Base-by-base conservation (phyloP, 2,113 vertebrate species). In the Myiozetetes cayanensis region DNA sequence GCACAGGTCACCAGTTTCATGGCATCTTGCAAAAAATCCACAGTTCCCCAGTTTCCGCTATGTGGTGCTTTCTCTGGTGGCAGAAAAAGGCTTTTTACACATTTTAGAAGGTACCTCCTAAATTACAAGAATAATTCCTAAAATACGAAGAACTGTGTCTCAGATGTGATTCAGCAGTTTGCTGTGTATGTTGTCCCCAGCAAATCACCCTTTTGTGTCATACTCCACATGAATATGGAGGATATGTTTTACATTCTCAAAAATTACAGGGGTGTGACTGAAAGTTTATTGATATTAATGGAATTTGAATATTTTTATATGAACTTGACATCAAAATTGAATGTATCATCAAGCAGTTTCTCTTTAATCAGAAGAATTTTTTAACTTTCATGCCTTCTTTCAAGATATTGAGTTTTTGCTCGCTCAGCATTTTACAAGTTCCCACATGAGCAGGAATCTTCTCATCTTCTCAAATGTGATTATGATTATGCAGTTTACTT, bases 231-330 rank as follows among this genome's bases (percentile, higher is more conserved):
- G 50, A 71, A 33, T 1, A 2, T 15, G 30, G 43, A 80, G 10
- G 17, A 71, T 23, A 43, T 10, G 14, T 62, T 43, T 27, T 50
- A 17, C 49, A 27, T 5, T 63, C 23, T 52, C n/a, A 66, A 86
- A 61, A 0, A 22, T 20, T 39, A 41, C 3, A 37, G 8, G 3
- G 2, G 0, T 15, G 3, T 58, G 23, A 39, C 12, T 33, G 41
- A 66, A 88, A 68, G 10, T 31, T 80, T 68, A 37, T 24, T 50
- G 8, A 84, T 52, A 58, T 73, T 33, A 76, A 33, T 33, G 20
- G n/a, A 71, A 85, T 85, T 87, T 1, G 2, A 46, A 46, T 27
- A 8, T 6, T 80, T 84, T 87, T 52, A 25, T 23, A 50, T 30
- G 5, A 80, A 58, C 14, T 67, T 71, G 33, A 31, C 23, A 39